Conservation (phyloP, 2,113 vertebrate species). For the Micromys minutus region DNA sequence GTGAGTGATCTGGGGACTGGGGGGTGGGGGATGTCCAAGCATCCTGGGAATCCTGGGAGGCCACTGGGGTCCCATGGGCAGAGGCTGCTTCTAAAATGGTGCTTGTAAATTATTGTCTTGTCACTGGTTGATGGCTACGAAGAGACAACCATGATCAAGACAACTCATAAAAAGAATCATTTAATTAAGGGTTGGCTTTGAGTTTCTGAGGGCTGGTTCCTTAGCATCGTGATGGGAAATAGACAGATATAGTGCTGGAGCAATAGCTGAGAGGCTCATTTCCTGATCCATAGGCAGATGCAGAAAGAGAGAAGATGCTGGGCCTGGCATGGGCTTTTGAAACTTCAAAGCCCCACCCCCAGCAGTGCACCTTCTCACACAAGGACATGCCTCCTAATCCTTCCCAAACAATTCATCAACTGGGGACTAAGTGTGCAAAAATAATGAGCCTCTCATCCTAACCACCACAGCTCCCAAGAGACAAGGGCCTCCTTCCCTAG, state of each 20-base stretch:
- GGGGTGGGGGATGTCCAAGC: accelerated
- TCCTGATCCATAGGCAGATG: neutral
- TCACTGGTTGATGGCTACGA: neutral
- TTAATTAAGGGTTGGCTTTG: neutral
- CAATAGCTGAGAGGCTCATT: neutral
- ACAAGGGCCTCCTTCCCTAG: neutral
- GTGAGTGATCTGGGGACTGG: slow-evolving; percentile 49
- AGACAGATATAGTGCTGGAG: neutral
- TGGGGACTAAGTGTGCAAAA: neutral
- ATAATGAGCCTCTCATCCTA: neutral
- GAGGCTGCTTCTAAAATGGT: neutral
- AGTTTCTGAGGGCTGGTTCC: neutral
- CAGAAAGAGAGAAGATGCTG: neutral
- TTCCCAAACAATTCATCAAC: neutral
- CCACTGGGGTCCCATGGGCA: neutral
- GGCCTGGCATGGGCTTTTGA: neutral
- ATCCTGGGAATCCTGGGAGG: neutral
- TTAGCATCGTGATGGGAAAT: no score
- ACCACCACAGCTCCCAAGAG: neutral
- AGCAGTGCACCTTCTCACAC: neutral
- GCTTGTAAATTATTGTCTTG: neutral
- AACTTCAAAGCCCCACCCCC: neutral
- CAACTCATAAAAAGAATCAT: neutral
- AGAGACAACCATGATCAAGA: neutral
- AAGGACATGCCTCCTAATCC: neutral